phyloP scores from a whole-genome alignment of 1,140 invertebrate genomes.

The Laodelphax striatellus region DNA sequence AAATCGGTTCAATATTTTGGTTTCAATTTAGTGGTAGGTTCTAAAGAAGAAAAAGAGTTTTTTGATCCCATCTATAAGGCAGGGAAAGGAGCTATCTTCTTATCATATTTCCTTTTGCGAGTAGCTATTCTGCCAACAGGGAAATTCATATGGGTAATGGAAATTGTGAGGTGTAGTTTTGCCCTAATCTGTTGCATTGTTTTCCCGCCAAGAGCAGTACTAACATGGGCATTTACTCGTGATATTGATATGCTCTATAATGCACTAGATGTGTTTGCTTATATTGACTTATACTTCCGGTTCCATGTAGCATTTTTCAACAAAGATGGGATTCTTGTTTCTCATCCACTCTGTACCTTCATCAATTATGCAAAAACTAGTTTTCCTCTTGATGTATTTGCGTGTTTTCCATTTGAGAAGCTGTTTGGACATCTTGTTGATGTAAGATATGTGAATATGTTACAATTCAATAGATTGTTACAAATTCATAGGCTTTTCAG shows the following conservation, averaged over 20 bases:
- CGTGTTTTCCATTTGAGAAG: background rate
- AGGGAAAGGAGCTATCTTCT: background rate
- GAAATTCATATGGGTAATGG: background rate
- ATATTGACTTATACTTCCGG: background rate
- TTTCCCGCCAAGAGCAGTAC: background rate
- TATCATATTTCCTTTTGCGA: background rate
- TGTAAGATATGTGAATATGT: background rate
- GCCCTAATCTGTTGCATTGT: background rate
- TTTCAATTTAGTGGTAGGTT: background rate
- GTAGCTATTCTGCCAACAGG: background rate
- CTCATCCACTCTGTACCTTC: background rate
- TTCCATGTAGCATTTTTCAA: background rate
- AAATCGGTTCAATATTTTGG: background rate
- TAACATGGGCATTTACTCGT: background rate
- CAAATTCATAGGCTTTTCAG: background rate
- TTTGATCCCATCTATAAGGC: background rate
- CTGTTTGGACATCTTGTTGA: background rate
- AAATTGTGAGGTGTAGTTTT: background rate
- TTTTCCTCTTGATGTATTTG: background rate
- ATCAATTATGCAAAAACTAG: background rate
- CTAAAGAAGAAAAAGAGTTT: background rate
- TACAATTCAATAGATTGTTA: background rate
- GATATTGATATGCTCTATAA: background rate
- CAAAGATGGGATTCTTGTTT: background rate
- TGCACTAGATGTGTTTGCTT: background rate